Evolutionary conservation across 2,888 invertebrate genomes (phyloP).

Genomic region (Myathropa florea): DNA sequence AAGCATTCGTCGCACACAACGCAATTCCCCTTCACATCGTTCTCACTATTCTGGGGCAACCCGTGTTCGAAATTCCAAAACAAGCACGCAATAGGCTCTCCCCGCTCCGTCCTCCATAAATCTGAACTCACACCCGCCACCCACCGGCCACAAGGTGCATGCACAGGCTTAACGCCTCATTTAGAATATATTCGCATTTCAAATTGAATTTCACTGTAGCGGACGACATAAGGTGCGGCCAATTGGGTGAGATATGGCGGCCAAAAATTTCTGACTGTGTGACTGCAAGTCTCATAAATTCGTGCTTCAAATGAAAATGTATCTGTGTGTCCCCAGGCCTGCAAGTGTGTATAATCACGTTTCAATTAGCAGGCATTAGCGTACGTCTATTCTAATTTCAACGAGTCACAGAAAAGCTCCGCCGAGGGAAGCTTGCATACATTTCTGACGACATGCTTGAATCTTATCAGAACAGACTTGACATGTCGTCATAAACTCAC

Average conservation of each 20-base stretch:
- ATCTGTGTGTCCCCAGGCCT: neutral
- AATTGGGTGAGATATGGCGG: constrained; percentile 3
- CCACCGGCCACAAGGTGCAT: constrained; percentile 13
- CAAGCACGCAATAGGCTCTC: constrained; percentile 34
- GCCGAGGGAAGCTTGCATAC: neutral
- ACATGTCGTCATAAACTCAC: neutral
- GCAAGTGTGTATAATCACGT: neutral
- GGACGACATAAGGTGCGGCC: constrained; percentile 32
- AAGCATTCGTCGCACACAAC: constrained; percentile 36
- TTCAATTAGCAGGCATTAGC: neutral
- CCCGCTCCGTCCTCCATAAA: neutral
- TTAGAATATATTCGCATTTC: constrained; percentile 12
- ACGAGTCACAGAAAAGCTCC: neutral
- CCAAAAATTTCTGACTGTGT: neutral
- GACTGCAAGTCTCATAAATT: neutral
- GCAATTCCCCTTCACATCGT: constrained; percentile 7
- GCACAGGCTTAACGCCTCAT: constrained; percentile 12
- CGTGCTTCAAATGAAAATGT: neutral
- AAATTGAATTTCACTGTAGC: constrained; percentile 11
- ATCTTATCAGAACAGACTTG: neutral
- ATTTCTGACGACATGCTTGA: neutral
- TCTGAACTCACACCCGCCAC: neutral
- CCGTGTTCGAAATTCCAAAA: constrained; percentile 50
- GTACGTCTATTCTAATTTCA: neutral
- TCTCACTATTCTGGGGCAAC: constrained; percentile 45